A percentile compares a stretch with the other conserved stretches of the same genome.
Evolutionary conservation across 2,113 vertebrate genomes (phyloP).

Genomic region (Nibea albiflora): DNA sequence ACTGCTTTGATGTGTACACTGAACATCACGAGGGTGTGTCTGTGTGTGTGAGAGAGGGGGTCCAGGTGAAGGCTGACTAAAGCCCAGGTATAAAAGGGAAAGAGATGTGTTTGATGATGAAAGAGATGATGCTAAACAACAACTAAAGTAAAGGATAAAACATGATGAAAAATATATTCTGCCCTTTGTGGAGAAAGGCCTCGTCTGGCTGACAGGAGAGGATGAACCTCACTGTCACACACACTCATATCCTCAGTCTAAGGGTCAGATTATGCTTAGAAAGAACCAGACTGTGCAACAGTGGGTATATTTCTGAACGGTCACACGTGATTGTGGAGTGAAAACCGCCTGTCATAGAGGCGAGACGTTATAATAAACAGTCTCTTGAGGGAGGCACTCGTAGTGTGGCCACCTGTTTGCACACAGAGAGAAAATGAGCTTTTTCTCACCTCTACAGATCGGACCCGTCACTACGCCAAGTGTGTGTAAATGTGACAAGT

Average conservation of each 20-base stretch:
- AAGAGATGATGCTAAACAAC: neutral
- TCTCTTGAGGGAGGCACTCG: neutral
- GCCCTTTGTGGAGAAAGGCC: neutral
- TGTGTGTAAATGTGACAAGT: too few relatives aligned
- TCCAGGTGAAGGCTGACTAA: conserved; percentile 3
- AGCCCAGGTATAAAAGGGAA: neutral
- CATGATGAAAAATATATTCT: neutral
- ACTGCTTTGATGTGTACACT: conserved; percentile 48
- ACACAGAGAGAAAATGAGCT: neutral
- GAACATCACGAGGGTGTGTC: neutral
- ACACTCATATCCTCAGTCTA: neutral
- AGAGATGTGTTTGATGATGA: conserved; percentile 9
- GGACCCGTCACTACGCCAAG: neutral
- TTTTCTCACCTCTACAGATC: too few relatives aligned
- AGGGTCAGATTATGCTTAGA: neutral
- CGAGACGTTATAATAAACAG: neutral
- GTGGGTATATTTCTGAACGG: neutral
- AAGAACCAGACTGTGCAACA: neutral
- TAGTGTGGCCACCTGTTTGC: neutral
- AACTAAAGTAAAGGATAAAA: neutral
- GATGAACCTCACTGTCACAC: neutral
- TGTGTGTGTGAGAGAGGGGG: conserved; percentile 7
- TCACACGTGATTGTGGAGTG: neutral
- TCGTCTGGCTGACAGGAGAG: neutral
- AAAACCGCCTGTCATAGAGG: neutral